These are phyloP conservation scores for Ptychobarbus kaznakovi DNA, from an alignment of 2,797 vertebrate species.

Conservation along the genomic window DNA sequence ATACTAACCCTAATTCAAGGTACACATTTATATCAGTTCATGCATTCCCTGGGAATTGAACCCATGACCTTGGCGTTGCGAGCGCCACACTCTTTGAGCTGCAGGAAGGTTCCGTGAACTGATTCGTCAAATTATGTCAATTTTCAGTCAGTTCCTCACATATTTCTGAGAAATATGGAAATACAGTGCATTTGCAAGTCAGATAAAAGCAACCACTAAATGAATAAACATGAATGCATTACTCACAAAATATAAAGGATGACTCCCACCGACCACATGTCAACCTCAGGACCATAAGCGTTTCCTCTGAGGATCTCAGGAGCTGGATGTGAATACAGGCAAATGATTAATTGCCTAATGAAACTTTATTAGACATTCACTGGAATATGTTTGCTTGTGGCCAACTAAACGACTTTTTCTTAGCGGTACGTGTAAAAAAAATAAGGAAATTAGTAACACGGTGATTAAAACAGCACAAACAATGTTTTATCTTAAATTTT, in stretches of 20 bases:
- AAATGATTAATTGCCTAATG: not conserved
- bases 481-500: not conserved
- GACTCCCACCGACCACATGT: slow-evolving; percentile 92
- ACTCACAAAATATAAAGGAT: slow-evolving; percentile 94
- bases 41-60: too few relatives aligned
- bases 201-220: not conserved
- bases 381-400: not conserved
- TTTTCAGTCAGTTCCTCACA: not conserved
- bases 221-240: slow-evolving; percentile 27
- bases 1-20: too few relatives aligned
- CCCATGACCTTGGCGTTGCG: too few relatives aligned
- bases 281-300: slow-evolving; percentile 87
- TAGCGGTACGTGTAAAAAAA: not conserved
- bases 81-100: too few relatives aligned
- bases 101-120: too few relatives aligned
- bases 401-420: not conserved
- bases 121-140: not conserved
- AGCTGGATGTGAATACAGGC: slow-evolving; percentile 70
- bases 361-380: not conserved
- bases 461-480: not conserved
- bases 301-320: slow-evolving; percentile 83
- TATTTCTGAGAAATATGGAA: not conserved
- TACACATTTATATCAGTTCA: too few relatives aligned
- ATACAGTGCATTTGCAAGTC: not conserved
- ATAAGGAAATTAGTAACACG: not conserved